A percentile compares a stretch with the other conserved stretches of the same genome.
phyloP scores from a whole-genome alignment of 2,797 vertebrate species.

The Microctenopoma lineatum region DNA sequence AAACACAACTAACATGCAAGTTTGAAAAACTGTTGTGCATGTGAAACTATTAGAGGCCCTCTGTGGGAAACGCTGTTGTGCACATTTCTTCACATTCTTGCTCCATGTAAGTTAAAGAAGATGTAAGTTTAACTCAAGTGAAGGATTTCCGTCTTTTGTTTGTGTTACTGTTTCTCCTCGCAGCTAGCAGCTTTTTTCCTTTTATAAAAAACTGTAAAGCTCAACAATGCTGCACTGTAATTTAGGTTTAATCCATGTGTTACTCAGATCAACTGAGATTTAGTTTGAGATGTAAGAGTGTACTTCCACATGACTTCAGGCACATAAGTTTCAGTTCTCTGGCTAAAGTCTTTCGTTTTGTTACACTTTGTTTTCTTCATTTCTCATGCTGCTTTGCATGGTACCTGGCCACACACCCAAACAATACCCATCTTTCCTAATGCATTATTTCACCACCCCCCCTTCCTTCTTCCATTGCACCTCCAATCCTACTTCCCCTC shows the following conservation, averaged over 20 bases:
- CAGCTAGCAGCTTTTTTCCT: not conserved
- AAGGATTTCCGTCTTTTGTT: too few relatives aligned
- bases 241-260: constrained; percentile 6
- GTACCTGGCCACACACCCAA: constrained; percentile 73
- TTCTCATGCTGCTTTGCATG: constrained; percentile 83
- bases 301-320: constrained; percentile 45
- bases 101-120: not conserved
- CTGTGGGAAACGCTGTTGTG: not conserved
- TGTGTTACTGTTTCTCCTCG: not conserved
- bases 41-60: not conserved
- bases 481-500: constrained; percentile 45
- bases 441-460: constrained; percentile 67
- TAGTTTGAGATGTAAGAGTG: constrained; percentile 23
- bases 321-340: constrained; percentile 68
- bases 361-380: constrained; percentile 59
- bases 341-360: constrained; percentile 72
- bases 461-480: constrained; percentile 53
- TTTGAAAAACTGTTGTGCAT: not conserved
- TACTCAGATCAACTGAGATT: constrained; percentile 9
- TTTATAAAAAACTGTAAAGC: not conserved
- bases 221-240: not conserved
- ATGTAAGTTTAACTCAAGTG: too few relatives aligned
- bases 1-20: constrained; percentile 5
- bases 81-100: not conserved
- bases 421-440: constrained; percentile 72